These are phyloP conservation scores for Stigmatopora argus DNA, from an alignment of 2,113 vertebrate genomes.

Conservation along the genomic window DNA sequence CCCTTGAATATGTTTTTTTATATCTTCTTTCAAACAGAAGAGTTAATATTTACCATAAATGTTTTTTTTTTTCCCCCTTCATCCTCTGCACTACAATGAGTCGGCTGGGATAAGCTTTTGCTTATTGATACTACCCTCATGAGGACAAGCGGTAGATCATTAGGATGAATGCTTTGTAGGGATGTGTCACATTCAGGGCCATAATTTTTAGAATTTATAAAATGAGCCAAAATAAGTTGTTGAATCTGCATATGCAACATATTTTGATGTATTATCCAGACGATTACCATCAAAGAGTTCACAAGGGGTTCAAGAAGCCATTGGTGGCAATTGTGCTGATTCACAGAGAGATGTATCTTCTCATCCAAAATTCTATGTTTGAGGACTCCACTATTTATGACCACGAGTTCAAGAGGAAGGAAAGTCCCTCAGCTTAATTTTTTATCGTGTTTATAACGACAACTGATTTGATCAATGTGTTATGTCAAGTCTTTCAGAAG, in stretches of 20 bases:
- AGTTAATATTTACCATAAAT: no score
- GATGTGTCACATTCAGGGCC: background rate
- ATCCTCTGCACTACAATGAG: background rate
- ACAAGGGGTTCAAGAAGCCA: conserved; percentile 27
- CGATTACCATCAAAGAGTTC: conserved; percentile 35
- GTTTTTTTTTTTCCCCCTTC: no score
- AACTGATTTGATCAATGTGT: conserved; percentile 16
- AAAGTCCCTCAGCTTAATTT: conserved; percentile 30
- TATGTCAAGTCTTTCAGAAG: background rate
- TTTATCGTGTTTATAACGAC: conserved; percentile 26
- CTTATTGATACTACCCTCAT: background rate
- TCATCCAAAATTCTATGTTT: conserved; percentile 30
- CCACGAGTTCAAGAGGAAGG: conserved; percentile 41
- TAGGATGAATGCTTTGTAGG: background rate
- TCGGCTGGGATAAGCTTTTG: background rate
- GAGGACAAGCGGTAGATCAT: background rate
- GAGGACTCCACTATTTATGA: conserved; percentile 53
- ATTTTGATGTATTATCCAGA: background rate
- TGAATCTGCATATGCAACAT: background rate
- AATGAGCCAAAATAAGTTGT: background rate
- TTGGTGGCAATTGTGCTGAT: conserved; percentile 44
- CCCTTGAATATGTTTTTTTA: background rate
- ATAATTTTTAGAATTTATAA: background rate
- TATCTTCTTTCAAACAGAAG: no score
- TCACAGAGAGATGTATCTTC: conserved; percentile 33